Base-by-base conservation (phyloP, 2,797 vertebrate species). In the Falco concolor region DNA sequence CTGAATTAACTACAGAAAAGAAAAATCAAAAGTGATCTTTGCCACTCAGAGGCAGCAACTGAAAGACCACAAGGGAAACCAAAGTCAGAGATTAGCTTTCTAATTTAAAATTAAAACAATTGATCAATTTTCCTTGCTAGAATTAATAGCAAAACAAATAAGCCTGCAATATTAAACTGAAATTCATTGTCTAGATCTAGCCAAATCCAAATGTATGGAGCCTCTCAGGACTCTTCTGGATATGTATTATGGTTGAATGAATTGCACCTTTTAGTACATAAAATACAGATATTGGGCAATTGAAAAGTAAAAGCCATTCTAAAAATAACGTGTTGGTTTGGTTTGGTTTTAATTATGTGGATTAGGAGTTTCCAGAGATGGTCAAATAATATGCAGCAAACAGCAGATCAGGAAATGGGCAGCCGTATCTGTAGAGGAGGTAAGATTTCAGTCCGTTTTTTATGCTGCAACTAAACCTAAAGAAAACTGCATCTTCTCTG, bases 31-130 rank as follows among this genome's bases (percentile, higher is more conserved):
- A 92, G 54, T 45, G 68, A 84, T 95, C 84, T 93, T 47, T 93
- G 82, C 68, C 65, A 90, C 88, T 86, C 45, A 3, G 70, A 95
- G 92, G 77, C 89, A 89, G 79, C 54, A 63, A 87, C 68, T 81
- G 61, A 88, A 87, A 14, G 24, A 74, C 87, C 92, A 91, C 68
- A 34, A 23, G 88, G 90, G 94, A 97, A 84, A 52, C 36, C 74
- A 78, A 70, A 95, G 82, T 86, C 90, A 94, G 93, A 95, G 96
- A 95, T 91, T 92, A 90, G 76, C 79, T 91, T 84, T 81, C 82
- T 89, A 87, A 95, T 80, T 96, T 95, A 87, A 97, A 97, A 97
- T 95, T 96, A 97, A 97, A 97, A 91, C 96, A 96, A 97, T 90
- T 94, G 94, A 96, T 97, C 97, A 97, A 75, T 97, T 94, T 90